Evolutionary conservation across 2,797 vertebrate genomes (phyloP).

Genomic region (Clarias pachynema): DNA sequence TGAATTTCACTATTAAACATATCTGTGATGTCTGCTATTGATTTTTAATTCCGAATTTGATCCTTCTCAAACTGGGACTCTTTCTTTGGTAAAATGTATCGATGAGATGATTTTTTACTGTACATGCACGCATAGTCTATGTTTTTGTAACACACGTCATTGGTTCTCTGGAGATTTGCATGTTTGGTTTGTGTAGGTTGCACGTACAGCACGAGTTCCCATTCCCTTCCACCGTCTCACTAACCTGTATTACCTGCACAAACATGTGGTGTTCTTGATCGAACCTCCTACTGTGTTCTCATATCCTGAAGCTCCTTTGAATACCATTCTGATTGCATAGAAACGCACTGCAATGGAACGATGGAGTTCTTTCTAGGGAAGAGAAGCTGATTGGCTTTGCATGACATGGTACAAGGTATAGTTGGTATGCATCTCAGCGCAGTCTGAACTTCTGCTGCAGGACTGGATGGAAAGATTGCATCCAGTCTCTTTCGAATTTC

Average conservation of each 20-base stretch:
- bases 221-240: background rate
- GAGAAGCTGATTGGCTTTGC: background rate
- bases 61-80: no score
- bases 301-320: background rate
- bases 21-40: no score
- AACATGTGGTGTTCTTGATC: slow-evolving; percentile 31
- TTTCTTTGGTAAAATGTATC: background rate
- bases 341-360: background rate
- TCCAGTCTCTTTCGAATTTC: no score
- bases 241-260: slow-evolving; percentile 18
- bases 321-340: background rate
- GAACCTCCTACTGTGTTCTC: slow-evolving; percentile 35
- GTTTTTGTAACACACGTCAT: background rate
- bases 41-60: no score
- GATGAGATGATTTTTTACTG: background rate
- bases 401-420: background rate
- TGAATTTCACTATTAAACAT: no score
- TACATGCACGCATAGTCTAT: no score
- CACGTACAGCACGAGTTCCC: no score
- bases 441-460: background rate
- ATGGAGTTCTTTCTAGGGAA: background rate
- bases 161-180: background rate
- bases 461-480: background rate
- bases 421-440: background rate
- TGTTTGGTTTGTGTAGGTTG: background rate